Conservation (phyloP, 2,113 vertebrate genomes). For the Egretta garzetta region DNA sequence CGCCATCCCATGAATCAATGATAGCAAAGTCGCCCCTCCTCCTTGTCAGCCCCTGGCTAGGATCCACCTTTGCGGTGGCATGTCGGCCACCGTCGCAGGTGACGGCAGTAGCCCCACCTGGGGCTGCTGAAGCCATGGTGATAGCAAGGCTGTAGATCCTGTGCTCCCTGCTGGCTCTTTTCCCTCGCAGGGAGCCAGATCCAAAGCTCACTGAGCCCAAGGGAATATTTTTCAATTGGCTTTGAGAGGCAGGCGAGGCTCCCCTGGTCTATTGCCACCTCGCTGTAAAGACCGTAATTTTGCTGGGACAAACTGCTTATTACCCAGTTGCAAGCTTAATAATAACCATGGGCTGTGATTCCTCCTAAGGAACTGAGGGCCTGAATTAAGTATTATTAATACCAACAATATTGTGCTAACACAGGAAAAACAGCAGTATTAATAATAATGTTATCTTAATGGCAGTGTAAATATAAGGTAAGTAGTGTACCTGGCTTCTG, state of each 20-base stretch:
- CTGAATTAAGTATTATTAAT: constrained; percentile 57
- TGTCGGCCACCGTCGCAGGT: not conserved
- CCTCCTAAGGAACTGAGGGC: constrained; percentile 39
- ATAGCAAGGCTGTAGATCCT: not conserved
- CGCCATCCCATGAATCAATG: not conserved
- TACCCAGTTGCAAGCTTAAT: constrained; percentile 12
- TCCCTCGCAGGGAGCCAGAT: not conserved
- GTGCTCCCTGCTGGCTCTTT: not conserved
- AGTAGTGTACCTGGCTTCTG: constrained; percentile 6
- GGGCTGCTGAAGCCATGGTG: not conserved
- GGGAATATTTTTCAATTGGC: not conserved
- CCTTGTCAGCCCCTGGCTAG: not conserved
- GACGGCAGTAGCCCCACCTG: not conserved
- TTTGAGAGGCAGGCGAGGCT: not conserved
- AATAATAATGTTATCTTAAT: constrained; percentile 43
- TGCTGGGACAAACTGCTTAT: constrained; percentile 45
- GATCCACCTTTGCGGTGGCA: not conserved
- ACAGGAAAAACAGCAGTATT: constrained; percentile 11
- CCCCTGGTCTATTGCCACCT: not conserved
- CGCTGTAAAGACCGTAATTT: not conserved
- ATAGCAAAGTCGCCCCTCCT: not conserved
- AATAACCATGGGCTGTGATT: constrained; percentile 23
- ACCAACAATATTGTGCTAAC: constrained; percentile 5
- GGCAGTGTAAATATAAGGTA: constrained; percentile 30
- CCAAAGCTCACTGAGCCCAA: not conserved